These are phyloP conservation scores for Salvelinus sp. DNA, from an alignment of 2,113 vertebrate species.

Conservation along the genomic window DNA sequence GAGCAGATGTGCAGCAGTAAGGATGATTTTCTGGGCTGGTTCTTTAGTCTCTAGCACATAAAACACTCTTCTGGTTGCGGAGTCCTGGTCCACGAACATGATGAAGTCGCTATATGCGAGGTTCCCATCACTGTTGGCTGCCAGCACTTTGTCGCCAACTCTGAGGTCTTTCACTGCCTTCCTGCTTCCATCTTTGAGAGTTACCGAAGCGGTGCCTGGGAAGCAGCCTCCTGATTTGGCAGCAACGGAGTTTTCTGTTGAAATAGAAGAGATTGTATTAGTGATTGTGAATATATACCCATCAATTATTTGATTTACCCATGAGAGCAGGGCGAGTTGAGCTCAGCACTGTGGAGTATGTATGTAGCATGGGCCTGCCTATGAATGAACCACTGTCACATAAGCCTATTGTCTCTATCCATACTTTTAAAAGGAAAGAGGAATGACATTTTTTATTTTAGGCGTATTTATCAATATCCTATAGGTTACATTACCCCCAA, in stretches of 20 bases:
- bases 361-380: neutral
- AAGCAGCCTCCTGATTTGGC: conserved; percentile 97
- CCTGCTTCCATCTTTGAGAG: conserved; percentile 82
- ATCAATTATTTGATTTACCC: neutral
- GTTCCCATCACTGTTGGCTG: conserved; percentile 78
- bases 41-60: conserved; percentile 86
- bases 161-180: conserved; percentile 84
- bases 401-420: neutral
- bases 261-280: neutral
- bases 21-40: conserved; percentile 76
- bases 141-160: conserved; percentile 85
- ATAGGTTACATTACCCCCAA: conserved; percentile 21
- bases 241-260: conserved; percentile 92
- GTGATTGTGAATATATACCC: neutral
- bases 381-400: neutral
- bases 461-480: neutral
- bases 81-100: conserved; percentile 87
- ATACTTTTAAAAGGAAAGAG: neutral
- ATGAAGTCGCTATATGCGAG: conserved; percentile 92
- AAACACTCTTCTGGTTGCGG: conserved; percentile 79
- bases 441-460: neutral
- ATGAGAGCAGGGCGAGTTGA: neutral
- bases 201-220: conserved; percentile 84
- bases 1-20: conserved; percentile 91
- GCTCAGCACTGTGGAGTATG: neutral